A percentile compares a stretch with the other conserved stretches of the same genome.
These are phyloP conservation scores for Sarotherodon lohbergeri DNA, from an alignment of 2,113 vertebrate species.

Conservation along the genomic window DNA sequence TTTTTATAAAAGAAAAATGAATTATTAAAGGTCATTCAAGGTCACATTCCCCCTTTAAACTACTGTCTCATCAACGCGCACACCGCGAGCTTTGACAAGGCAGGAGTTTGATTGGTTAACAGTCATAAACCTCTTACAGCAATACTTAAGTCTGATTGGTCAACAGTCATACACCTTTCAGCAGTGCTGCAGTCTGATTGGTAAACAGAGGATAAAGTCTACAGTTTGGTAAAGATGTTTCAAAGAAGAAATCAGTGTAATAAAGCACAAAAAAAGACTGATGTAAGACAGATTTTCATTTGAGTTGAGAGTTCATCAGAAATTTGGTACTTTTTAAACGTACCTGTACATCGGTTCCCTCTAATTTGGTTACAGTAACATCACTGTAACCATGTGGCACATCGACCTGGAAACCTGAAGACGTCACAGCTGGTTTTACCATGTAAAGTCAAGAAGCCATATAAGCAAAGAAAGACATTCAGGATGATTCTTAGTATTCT, in stretches of 20 bases:
- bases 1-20: background rate
- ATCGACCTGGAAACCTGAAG: background rate
- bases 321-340: background rate
- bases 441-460: background rate
- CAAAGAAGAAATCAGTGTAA: background rate
- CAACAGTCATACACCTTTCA: slow-evolving; percentile 22
- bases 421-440: background rate
- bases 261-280: background rate
- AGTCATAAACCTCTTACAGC: slow-evolving; percentile 13
- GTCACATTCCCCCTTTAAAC: background rate
- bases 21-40: background rate
- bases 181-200: slow-evolving; percentile 1
- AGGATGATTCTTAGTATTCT: background rate
- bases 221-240: background rate
- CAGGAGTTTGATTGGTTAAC: slow-evolving; percentile 13
- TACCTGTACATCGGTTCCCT: background rate
- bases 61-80: background rate
- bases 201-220: background rate
- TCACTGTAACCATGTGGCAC: background rate
- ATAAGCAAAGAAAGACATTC: background rate
- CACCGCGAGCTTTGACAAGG: background rate
- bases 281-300: background rate
- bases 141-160: background rate
- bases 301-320: background rate
- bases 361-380: background rate